These are phyloP conservation scores for Pterobdella sp. DNA, from an alignment of 2,888 invertebrate species.

Conservation along the genomic window DNA sequence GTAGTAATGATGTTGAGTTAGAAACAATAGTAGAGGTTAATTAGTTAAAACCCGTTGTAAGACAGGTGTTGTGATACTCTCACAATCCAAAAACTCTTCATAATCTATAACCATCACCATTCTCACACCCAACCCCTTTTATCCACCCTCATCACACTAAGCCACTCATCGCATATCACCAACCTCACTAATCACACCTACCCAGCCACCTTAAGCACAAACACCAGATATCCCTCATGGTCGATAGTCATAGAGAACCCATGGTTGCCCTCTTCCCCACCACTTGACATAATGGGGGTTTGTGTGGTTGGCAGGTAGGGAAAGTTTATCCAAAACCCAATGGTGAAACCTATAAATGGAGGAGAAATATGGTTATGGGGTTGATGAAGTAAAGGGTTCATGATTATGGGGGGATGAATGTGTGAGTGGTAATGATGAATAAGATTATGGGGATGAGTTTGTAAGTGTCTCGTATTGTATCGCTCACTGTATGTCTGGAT, in stretches of 20 bases:
- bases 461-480: too few species aligned
- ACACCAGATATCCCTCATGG: slow-evolving; percentile 42
- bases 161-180: background rate
- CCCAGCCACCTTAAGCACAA: slow-evolving; percentile 42
- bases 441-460: too few species aligned
- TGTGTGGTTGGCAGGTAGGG: slow-evolving; percentile 39
- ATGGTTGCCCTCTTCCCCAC: slow-evolving; percentile 45
- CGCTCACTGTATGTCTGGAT: too few species aligned
- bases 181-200: background rate
- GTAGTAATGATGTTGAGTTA: too few species aligned
- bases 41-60: too few species aligned
- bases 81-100: background rate
- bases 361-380: background rate
- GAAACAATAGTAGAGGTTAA: too few species aligned
- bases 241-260: slow-evolving; percentile 47
- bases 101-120: background rate
- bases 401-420: background rate
- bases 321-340: slow-evolving; percentile 48
- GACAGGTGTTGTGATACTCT: too few species aligned
- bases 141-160: background rate
- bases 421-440: background rate
- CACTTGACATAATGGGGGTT: slow-evolving; percentile 46
- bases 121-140: background rate
- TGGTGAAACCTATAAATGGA: slow-evolving; percentile 44
- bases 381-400: too few species aligned